Evolutionary conservation across 2,888 invertebrate species (phyloP).

Genomic region (Halictus ligatus): DNA sequence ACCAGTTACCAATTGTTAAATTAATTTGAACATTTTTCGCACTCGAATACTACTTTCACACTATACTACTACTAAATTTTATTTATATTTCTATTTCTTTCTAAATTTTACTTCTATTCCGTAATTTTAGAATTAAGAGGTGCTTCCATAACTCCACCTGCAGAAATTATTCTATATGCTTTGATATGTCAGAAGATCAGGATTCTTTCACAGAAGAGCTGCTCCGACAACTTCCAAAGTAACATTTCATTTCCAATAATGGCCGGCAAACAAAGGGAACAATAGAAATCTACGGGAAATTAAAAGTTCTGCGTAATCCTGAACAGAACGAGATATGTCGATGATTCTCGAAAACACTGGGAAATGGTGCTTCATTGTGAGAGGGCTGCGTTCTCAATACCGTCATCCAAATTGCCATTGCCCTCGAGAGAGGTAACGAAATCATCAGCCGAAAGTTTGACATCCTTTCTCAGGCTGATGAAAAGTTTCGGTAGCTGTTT

Average conservation of each 20-base stretch:
- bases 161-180: conserved; percentile 17
- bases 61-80: not conserved
- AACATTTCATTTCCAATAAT: conserved; percentile 23
- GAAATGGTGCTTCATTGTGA: conserved; percentile 71
- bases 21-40: no score
- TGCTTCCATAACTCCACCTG: not conserved
- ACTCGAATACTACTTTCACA: no score
- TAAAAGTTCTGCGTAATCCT: not conserved
- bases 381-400: conserved; percentile 66
- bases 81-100: not conserved
- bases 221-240: conserved; percentile 37
- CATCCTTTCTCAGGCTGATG: not conserved
- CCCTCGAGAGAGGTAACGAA: conserved; percentile 72
- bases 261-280: not conserved
- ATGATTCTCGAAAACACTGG: conserved; percentile 64
- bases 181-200: conserved; percentile 2
- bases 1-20: not conserved
- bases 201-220: conserved; percentile 22
- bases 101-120: not conserved
- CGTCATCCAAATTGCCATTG: conserved; percentile 67
- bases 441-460: conserved; percentile 9
- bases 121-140: not conserved
- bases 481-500: not conserved
- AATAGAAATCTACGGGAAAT: not conserved
- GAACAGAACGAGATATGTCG: conserved; percentile 48